Base-by-base conservation (phyloP, 2,113 vertebrate species). In the Ceratotherium simum region DNA sequence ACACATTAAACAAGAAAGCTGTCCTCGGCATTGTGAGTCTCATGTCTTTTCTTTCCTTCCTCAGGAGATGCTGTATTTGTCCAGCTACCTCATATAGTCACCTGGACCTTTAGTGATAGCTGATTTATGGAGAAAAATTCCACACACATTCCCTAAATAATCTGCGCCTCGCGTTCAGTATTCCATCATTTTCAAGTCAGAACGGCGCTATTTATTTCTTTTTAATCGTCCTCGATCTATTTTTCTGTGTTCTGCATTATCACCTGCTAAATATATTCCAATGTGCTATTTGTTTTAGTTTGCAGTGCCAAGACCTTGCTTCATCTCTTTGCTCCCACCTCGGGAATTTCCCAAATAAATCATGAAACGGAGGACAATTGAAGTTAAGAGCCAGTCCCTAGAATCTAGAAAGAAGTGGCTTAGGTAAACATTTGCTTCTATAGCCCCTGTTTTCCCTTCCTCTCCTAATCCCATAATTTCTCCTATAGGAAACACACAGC, bases 311-410 rank as follows among this genome's bases (percentile, higher is more conserved):
- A 46, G 31, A 31, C n/a, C 70, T 84, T 20, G 11, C 13, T 42
- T 27, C 12, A 33, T 12, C 31, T 16, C 75, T 93, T 25, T 46
- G 58, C 87, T 60, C 72, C 79, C 78, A 76, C 83, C 58, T 88
- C 46, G 80, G 96, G 87, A 95, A 95, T 92, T 79, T 85, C 89
- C 93, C 94, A 90, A 84, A 96, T 92, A 83, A 97, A 90, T 67
- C 91, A 27, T 46, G 27, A 82, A 51, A 67, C 2, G 54, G 18
- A 75, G 33, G 36, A 69, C 54, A 17, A 62, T 1, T 21, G 23
- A 56, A 14, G 8, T 27, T 3, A 79, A 56, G 39, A 29, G 23
- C 39, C 89, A 29, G 21, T 25, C 85, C 78, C 56, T 36, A 65
- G 62, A 83, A 25, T 67, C 65, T 83, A 70, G 58, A 86, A 56